A percentile compares a stretch with the other conserved stretches of the same genome.
These are phyloP conservation scores for Pogonomyrmex barbatus DNA, from an alignment of 1,140 invertebrate genomes.

Conservation along the genomic window DNA sequence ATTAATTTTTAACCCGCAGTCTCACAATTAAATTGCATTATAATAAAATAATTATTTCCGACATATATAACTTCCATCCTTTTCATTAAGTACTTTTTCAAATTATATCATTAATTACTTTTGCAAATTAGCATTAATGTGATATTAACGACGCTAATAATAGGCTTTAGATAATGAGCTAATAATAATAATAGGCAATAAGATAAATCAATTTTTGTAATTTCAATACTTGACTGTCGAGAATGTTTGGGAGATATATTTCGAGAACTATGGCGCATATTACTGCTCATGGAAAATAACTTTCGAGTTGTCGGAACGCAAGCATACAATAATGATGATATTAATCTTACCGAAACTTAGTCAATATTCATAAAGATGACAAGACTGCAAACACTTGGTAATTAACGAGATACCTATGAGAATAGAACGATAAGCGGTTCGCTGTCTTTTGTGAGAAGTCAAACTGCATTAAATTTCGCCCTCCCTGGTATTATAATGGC, in stretches of 20 bases:
- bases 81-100: not conserved
- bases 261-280: not conserved
- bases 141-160: not conserved
- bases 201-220: not conserved
- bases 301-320: not conserved
- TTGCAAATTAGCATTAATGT: not conserved
- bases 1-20: not conserved
- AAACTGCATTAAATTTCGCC: conserved; percentile 27
- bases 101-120: not conserved
- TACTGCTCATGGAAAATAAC: not conserved
- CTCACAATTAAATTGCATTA: conserved; percentile 2
- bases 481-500: conserved; percentile 11
- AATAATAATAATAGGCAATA: not conserved
- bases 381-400: conserved; percentile 9
- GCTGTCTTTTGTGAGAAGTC: conserved; percentile 35
- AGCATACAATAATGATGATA: not conserved
- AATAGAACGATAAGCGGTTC: conserved; percentile 22
- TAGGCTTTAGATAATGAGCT: not conserved
- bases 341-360: conserved; percentile 8
- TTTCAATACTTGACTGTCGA: not conserved
- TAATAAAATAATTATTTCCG: conserved; percentile 12
- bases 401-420: conserved; percentile 27
- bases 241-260: not conserved
- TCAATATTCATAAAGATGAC: conserved; percentile 26
- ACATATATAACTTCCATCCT: not conserved